phyloP scores from a whole-genome alignment of 2,888 invertebrate genomes.

The Chrysodeixis includens region DNA sequence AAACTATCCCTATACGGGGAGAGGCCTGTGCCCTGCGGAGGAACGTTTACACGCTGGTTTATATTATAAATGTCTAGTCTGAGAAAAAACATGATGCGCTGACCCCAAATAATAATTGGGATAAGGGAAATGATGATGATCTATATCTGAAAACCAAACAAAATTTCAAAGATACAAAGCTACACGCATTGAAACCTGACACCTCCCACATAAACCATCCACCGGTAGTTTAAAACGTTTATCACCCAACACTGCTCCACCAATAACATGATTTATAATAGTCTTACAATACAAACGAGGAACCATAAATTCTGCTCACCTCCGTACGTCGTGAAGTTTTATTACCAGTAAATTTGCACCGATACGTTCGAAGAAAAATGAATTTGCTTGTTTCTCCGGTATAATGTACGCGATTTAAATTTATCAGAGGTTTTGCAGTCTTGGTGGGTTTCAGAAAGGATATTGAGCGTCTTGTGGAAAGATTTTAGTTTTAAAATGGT shows the following conservation, averaged over 20 bases:
- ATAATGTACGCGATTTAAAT: slow-evolving; percentile 29
- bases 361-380: slow-evolving; percentile 61
- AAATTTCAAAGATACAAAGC: not conserved
- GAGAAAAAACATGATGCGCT: no score
- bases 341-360: slow-evolving; percentile 61
- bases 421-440: slow-evolving; percentile 10
- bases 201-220: not conserved
- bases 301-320: slow-evolving; percentile 57
- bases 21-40: no score
- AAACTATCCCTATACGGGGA: no score
- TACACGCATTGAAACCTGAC: not conserved
- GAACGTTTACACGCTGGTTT: no score
- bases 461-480: not conserved
- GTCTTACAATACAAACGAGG: slow-evolving; percentile 41
- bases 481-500: no score
- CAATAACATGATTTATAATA: slow-evolving; percentile 53
- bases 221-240: slow-evolving; percentile 11
- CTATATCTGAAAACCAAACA: no score
- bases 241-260: slow-evolving; percentile 40
- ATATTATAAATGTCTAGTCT: no score
- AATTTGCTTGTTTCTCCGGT: slow-evolving; percentile 49
- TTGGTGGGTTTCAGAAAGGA: not conserved
- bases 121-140: no score
- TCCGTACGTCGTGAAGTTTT: slow-evolving; percentile 59
- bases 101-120: no score